Evolutionary conservation across 2,888 invertebrate species (phyloP).

Genomic region (Octonoba sinensis): DNA sequence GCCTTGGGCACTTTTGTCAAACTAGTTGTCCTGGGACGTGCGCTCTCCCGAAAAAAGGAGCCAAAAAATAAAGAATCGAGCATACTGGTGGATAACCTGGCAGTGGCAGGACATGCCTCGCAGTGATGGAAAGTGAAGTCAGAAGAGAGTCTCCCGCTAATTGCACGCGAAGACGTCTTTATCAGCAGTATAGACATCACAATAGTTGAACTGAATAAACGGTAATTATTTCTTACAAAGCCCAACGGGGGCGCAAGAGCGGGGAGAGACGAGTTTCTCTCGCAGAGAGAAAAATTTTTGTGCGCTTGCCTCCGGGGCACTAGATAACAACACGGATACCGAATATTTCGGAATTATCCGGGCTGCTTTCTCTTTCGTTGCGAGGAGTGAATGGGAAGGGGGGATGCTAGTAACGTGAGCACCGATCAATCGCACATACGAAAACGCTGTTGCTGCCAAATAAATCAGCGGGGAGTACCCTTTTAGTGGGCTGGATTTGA

Average conservation of each 20-base stretch:
- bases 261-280: neutral
- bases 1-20: constrained; percentile 55
- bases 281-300: constrained; percentile 12
- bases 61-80: constrained; percentile 15
- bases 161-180: constrained; percentile 66
- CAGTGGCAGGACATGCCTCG: constrained; percentile 63
- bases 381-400: neutral
- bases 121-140: constrained; percentile 61
- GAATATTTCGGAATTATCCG: constrained; percentile 59
- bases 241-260: constrained; percentile 35
- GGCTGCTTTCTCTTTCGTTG: constrained; percentile 18
- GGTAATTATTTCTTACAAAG: constrained; percentile 65
- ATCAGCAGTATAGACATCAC: constrained; percentile 65
- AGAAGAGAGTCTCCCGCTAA: constrained; percentile 63
- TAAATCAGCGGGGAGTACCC: constrained; percentile 47
- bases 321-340: constrained; percentile 63
- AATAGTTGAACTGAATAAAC: constrained; percentile 66
- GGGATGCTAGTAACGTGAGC: constrained; percentile 23
- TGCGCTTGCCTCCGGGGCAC: constrained; percentile 33
- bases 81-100: constrained; percentile 29
- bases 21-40: constrained; percentile 63
- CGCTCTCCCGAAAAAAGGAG: constrained; percentile 12
- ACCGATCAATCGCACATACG: constrained; percentile 38
- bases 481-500: constrained; percentile 55
- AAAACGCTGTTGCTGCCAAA: constrained; percentile 27